Base-by-base conservation (phyloP, 2,113 vertebrate genomes). In the Mugil cephalus region DNA sequence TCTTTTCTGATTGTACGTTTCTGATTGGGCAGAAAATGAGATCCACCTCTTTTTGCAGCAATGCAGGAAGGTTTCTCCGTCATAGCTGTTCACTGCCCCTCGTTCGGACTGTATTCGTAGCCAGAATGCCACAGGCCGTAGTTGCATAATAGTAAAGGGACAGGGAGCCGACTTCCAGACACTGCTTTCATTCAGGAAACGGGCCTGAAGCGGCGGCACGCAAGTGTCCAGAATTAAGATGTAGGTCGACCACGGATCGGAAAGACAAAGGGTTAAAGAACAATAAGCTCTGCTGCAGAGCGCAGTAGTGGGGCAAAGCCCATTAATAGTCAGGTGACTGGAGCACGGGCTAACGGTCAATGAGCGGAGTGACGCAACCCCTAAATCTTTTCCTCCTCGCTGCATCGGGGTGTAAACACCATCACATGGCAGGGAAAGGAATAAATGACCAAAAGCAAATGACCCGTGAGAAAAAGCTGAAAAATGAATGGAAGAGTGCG, bases 341-440 rank as follows among this genome's bases (percentile, higher is more conserved):
- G 39, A 71, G 70, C 19, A 12, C 67, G 73, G 75, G 19, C 67
- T 67, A 18, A 61, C 48, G 55, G 76, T 82, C 72, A 80, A 56
- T 54, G 43, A 59, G 58, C 62, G 14, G 68, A 30, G 77, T 85
- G 88, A 86, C 24, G 70, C 76, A 90, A 74, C 64, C 62, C 74
- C 48, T 76, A 64, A 73, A 85, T 79, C 60, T 79, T 77, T 84
- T 87, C 64, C 87, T 50, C 67, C 67, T 74, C 19, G 0, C 71
- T 83, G 84, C 64, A 70, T 73, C 70, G 35, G 68, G 48, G 9
- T 69, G 77, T 86, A 87, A 89, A 89, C 82, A 89, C 53, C 46
- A 45, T 83, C 80, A 82, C 79, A 60, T 69, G 76, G 47, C 8
- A 7, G 24, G 21, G 10, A 8, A 36, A 30, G 67, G 21, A 7